phyloP scores from a whole-genome alignment of 2,888 invertebrate species.

The Eledona agricola region DNA sequence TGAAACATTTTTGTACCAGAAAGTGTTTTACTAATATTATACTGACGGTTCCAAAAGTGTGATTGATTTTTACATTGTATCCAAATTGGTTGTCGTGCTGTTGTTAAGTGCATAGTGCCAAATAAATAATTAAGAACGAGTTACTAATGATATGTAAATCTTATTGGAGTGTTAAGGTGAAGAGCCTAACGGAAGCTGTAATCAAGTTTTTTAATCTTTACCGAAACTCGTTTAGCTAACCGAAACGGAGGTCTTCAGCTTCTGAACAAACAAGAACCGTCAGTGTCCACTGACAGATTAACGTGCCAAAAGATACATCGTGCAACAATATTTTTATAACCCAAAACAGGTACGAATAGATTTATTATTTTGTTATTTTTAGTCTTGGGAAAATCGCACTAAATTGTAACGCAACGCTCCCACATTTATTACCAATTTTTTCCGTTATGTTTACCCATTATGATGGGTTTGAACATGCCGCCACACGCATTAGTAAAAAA shows the following conservation, averaged over 20 bases:
- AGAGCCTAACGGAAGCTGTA: too few relatives aligned
- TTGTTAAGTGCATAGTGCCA: too few relatives aligned
- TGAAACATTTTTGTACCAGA: too few relatives aligned
- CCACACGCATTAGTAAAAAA: slow-evolving; percentile 10
- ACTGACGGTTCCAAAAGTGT: too few relatives aligned
- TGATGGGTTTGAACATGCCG: slow-evolving; percentile 7
- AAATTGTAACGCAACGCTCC: not conserved
- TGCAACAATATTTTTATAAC: slow-evolving; percentile 13
- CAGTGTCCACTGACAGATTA: slow-evolving; percentile 31
- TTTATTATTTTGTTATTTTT: slow-evolving; percentile 11
- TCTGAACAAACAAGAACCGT: slow-evolving; percentile 39
- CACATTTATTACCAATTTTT: slow-evolving; percentile 12
- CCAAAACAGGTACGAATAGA: slow-evolving; percentile 22
- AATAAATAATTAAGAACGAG: too few relatives aligned
- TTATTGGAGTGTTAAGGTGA: too few relatives aligned
- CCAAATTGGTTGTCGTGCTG: too few relatives aligned
- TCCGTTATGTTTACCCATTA: slow-evolving; percentile 7
- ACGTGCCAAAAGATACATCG: slow-evolving; percentile 10
- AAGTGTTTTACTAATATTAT: too few relatives aligned
- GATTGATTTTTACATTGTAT: too few relatives aligned
- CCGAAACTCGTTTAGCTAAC: slow-evolving; percentile 10
- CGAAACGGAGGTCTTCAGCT: slow-evolving; percentile 14
- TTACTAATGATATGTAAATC: too few relatives aligned
- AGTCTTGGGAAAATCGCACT: slow-evolving; percentile 2
- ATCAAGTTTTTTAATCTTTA: too few relatives aligned